Evolutionary conservation across 2,888 invertebrate species (phyloP), one percentile per base, ranked within the genome.

Genomic region (Mycogona germanica): DNA sequence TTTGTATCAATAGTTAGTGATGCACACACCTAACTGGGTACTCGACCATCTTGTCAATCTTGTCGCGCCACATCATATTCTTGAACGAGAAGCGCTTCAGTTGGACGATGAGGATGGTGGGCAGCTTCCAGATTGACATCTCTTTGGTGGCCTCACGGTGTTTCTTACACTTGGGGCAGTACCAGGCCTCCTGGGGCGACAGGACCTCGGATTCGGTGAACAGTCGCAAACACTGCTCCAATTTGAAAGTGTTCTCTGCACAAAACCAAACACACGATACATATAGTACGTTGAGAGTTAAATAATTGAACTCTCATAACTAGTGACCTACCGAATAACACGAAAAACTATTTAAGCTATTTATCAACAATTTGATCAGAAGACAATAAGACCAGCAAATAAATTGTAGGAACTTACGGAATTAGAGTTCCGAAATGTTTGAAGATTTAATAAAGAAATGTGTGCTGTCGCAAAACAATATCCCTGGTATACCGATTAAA

Each of bases 121-220:
- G 69, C 12, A 69, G 58, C 9, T 67, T 60, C 63, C 68, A 69
- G 14, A 70, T 55, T 47, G 66, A 63, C 58, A 70, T 59, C 55
- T 66, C 62, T 56, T 70, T 70, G 4, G 67, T 67, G 0, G 70
- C 70, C 57, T 69, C 67, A 12, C 66, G 62, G 37, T 66, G 66
- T 28, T 63, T 62, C 56, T 64, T 64, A 55, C 67, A 67, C 35
- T 57, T 55, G 9, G 60, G 59, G 52, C 63, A 64, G 41, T 62
- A 70, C 75, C 75, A 75, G 5, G 73, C 70, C 58, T 74, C 72
- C 46, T 73, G 71, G 14, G 70, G 69, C 42, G 67, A 68, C 54
- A 75, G 65, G n/a, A 68, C 62, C 60, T 75, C 75, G 3, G 73
- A 72, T 58, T 74, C 72, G 1, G 72, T 73, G 61, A 74, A 74